These are phyloP conservation scores for Symphodus melops DNA, from an alignment of 2,113 vertebrate species.

Conservation along the genomic window DNA sequence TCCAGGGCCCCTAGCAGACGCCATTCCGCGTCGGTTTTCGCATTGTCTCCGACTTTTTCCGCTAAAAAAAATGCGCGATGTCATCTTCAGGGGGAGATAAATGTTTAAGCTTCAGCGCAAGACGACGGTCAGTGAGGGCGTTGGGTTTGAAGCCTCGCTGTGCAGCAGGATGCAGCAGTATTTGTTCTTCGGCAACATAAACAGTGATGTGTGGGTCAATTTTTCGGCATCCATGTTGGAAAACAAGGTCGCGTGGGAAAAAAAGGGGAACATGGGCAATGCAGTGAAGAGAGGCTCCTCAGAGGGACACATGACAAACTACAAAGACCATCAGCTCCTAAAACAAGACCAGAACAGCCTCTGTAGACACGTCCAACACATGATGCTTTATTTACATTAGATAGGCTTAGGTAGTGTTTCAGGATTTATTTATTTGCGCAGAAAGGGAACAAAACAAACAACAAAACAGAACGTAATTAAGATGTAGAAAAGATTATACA, in stretches of 20 bases:
- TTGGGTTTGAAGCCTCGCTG: background rate
- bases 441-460: too few relatives aligned
- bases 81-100: background rate
- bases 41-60: slow-evolving; percentile 64
- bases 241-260: slow-evolving; percentile 80
- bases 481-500: too few relatives aligned
- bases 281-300: slow-evolving; percentile 67
- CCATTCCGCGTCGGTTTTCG: slow-evolving; percentile 81
- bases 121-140: too few relatives aligned
- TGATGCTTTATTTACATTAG: too few relatives aligned
- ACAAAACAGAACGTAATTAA: too few relatives aligned
- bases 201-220: slow-evolving; percentile 43
- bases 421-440: too few relatives aligned
- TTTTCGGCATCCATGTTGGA: slow-evolving; percentile 82
- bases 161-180: background rate
- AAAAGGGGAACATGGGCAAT: slow-evolving; percentile 80
- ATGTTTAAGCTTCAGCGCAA: slow-evolving; percentile 5
- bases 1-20: slow-evolving; percentile 79
- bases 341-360: background rate
- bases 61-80: slow-evolving; percentile 31
- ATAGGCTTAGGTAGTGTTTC: too few relatives aligned
- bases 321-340: background rate
- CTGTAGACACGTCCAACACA: too few relatives aligned
- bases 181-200: slow-evolving; percentile 21
- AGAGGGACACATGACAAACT: background rate